phyloP scores from a whole-genome alignment of 2,888 invertebrate species.

The Hetaerina titia region DNA sequence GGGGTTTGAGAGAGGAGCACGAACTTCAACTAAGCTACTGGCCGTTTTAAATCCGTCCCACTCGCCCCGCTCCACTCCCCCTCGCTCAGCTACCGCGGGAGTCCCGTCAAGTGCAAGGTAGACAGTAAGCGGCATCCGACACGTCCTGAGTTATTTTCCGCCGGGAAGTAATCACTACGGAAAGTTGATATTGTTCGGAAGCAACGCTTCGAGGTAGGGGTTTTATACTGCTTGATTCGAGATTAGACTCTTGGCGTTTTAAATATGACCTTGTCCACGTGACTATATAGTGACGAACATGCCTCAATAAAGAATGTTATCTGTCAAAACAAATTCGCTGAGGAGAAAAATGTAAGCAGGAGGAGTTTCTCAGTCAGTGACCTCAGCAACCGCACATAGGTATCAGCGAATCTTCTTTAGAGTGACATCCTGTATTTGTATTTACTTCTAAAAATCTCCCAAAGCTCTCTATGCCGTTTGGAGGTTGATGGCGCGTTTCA shows the following conservation, averaged over 20 bases:
- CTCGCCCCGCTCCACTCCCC: not conserved
- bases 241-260: not conserved
- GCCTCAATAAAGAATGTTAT: not conserved
- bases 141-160: slow-evolving; percentile 1
- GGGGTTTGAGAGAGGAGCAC: no score
- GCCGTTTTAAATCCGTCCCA: not conserved
- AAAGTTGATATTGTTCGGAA: not conserved
- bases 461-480: no score
- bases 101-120: not conserved
- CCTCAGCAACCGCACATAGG: not conserved
- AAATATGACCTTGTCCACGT: not conserved
- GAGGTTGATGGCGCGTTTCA: no score
- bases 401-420: not conserved
- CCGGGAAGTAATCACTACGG: slow-evolving; percentile 40
- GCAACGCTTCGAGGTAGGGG: not conserved
- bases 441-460: no score
- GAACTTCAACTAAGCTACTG: not conserved
- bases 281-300: not conserved
- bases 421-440: not conserved
- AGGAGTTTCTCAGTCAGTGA: not conserved
- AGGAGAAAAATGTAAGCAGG: not conserved
- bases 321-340: not conserved
- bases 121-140: not conserved
- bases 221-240: not conserved
- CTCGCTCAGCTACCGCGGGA: slow-evolving; percentile 8